These are phyloP conservation scores for Ethmia dodecea DNA, from an alignment of 2,888 invertebrate species.

Conservation along the genomic window DNA sequence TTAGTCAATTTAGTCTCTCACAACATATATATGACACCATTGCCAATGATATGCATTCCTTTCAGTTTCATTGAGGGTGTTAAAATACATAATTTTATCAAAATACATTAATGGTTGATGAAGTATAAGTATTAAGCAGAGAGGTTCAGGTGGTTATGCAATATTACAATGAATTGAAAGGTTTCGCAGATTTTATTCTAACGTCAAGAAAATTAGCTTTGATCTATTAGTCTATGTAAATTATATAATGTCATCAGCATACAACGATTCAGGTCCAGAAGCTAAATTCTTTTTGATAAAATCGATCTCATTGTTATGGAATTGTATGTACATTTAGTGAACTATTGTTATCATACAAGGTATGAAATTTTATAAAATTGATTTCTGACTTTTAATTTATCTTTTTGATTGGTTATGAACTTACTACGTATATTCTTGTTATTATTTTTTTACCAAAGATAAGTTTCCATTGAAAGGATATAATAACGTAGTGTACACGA, in stretches of 20 bases:
- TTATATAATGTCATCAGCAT: conserved; percentile 18
- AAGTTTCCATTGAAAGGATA: conserved; percentile 54
- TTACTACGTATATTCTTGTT: too few relatives aligned
- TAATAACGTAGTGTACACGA: conserved; percentile 32
- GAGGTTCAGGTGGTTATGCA: too few relatives aligned
- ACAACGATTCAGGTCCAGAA: conserved; percentile 61
- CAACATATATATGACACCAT: too few relatives aligned
- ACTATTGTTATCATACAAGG: conserved; percentile 76
- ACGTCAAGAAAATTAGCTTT: neutral
- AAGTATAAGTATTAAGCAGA: too few relatives aligned
- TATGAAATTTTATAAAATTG: conserved; percentile 63
- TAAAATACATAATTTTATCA: too few relatives aligned
- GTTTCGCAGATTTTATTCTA: too few relatives aligned
- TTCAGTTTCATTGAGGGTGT: too few relatives aligned
- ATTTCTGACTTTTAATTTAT: conserved; percentile 40
- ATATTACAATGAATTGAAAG: too few relatives aligned
- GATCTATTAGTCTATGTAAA: neutral
- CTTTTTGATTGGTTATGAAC: conserved; percentile 48
- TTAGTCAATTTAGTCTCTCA: conserved; percentile 45
- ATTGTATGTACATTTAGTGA: conserved; percentile 58
- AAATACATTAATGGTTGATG: too few relatives aligned
- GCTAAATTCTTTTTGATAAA: conserved; percentile 54
- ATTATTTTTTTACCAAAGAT: conserved; percentile 65
- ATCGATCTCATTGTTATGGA: conserved; percentile 76
- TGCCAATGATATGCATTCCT: too few relatives aligned